These are phyloP conservation scores for Achroia grisella DNA, from an alignment of 1,140 invertebrate genomes.

Conservation along the genomic window DNA sequence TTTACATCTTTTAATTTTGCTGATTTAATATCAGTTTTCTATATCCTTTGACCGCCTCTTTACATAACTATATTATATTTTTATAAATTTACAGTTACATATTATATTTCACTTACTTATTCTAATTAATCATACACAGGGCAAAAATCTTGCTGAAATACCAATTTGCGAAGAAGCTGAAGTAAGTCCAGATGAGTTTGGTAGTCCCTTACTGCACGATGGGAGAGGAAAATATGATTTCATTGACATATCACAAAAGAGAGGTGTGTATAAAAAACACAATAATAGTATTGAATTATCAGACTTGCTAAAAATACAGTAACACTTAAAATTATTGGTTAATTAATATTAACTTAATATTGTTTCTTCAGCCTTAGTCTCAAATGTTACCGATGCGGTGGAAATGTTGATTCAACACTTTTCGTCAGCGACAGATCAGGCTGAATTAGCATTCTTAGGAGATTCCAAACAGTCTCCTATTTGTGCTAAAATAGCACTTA, in stretches of 20 bases:
- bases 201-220: constrained; percentile 66
- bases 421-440: constrained; percentile 72
- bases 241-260: constrained; percentile 69
- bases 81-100: neutral
- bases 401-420: constrained; percentile 78
- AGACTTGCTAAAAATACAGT: too few species aligned
- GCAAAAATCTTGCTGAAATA: constrained; percentile 75
- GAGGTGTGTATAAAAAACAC: constrained; percentile 41
- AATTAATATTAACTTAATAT: constrained; percentile 6
- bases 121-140: constrained; percentile 39
- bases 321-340: too few species aligned
- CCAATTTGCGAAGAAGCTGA: constrained; percentile 77
- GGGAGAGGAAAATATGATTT: constrained; percentile 59
- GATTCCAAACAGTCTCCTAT: constrained; percentile 75
- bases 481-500: constrained; percentile 81
- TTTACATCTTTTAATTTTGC: constrained; percentile 9
- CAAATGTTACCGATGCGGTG: constrained; percentile 79
- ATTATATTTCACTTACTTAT: constrained; percentile 6
- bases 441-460: constrained; percentile 72
- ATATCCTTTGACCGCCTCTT: neutral
- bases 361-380: constrained; percentile 75
- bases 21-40: neutral
- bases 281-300: too few species aligned
- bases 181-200: constrained; percentile 74
- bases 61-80: neutral